Percentiles rank a stretch among this genome's conserved stretches.
phyloP scores from a whole-genome alignment of 2,888 invertebrate genomes.

The Pollenia labialis region DNA sequence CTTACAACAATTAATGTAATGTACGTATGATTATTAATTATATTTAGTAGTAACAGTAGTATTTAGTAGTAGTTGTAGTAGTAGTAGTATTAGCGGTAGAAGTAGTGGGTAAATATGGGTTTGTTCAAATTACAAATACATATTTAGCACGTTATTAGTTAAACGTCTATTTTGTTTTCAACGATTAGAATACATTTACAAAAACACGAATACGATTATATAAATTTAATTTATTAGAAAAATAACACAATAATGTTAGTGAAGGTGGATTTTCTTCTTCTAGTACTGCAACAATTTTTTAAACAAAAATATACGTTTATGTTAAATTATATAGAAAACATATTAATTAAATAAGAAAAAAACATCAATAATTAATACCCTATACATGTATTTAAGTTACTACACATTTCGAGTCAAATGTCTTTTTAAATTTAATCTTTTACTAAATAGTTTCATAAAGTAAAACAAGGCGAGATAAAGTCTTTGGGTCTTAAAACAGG shows the following conservation, averaged over 20 bases:
- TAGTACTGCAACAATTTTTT: background rate
- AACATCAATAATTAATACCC: background rate
- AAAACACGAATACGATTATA: slow-evolving; percentile 31
- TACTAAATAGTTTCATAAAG: too few species aligned
- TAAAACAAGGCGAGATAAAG: too few species aligned
- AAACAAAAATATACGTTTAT: background rate
- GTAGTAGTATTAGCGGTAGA: background rate
- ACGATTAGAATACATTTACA: slow-evolving; percentile 65
- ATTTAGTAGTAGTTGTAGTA: slow-evolving; percentile 25
- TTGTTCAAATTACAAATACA: slow-evolving; percentile 33
- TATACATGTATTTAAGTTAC: too few species aligned
- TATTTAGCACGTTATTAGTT: slow-evolving; percentile 33
- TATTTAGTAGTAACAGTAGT: slow-evolving; percentile 24
- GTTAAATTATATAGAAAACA: background rate
- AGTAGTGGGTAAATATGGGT: slow-evolving; percentile 13
- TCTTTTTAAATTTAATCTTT: too few species aligned
- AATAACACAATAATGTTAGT: slow-evolving; percentile 27
- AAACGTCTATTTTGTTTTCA: slow-evolving; percentile 22
- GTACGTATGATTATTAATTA: slow-evolving; percentile 49
- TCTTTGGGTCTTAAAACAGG: too few species aligned
- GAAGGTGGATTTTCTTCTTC: slow-evolving; percentile 8
- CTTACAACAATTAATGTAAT: slow-evolving; percentile 67
- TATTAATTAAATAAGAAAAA: background rate
- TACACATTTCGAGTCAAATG: too few species aligned
- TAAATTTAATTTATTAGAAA: background rate